A percentile compares a stretch with the other conserved stretches of the same genome.
Conservation (phyloP, 2,113 vertebrate genomes). For the Panurus biarmicus region DNA sequence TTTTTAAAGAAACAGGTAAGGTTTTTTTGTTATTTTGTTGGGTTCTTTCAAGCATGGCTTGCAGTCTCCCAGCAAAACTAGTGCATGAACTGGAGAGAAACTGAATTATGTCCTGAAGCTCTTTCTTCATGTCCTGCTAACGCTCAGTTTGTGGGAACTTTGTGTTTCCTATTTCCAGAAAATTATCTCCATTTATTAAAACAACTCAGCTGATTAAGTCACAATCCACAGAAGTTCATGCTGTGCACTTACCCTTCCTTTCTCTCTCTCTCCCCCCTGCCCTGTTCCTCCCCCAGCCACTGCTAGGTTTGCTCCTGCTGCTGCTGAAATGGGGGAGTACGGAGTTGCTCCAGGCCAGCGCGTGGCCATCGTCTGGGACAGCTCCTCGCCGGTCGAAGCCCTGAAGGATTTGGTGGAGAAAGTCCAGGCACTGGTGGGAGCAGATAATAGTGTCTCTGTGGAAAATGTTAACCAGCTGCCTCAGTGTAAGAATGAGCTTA, state of each 20-base stretch:
- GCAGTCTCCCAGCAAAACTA: neutral
- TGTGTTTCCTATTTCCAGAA: neutral
- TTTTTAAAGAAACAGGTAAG: neutral
- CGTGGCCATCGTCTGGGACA: slow-evolving; percentile 83
- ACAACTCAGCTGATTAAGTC: neutral
- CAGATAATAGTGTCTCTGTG: slow-evolving; percentile 68
- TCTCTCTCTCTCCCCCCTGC: neutral
- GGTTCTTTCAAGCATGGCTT: neutral
- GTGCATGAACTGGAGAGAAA: neutral
- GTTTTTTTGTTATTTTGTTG: neutral
- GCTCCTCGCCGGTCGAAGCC: slow-evolving; percentile 53
- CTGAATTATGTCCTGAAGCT: neutral
- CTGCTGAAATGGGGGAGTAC: slow-evolving; percentile 72
- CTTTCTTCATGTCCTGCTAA: neutral
- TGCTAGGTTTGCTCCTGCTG: neutral
- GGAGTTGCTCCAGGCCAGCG: slow-evolving; percentile 74
- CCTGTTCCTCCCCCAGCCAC: neutral
- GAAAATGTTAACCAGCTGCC: slow-evolving; percentile 82
- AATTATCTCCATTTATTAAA: neutral
- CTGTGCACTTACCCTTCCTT: neutral
- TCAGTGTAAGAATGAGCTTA: slow-evolving; percentile 71
- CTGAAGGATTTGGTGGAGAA: slow-evolving; percentile 74
- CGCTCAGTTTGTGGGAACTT: neutral
- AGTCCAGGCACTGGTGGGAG: slow-evolving; percentile 69
- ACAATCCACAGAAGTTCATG: fast-evolving